Evolutionary conservation across 2,113 vertebrate genomes (phyloP).

Genomic region (Neolamprologus kungweensis): DNA sequence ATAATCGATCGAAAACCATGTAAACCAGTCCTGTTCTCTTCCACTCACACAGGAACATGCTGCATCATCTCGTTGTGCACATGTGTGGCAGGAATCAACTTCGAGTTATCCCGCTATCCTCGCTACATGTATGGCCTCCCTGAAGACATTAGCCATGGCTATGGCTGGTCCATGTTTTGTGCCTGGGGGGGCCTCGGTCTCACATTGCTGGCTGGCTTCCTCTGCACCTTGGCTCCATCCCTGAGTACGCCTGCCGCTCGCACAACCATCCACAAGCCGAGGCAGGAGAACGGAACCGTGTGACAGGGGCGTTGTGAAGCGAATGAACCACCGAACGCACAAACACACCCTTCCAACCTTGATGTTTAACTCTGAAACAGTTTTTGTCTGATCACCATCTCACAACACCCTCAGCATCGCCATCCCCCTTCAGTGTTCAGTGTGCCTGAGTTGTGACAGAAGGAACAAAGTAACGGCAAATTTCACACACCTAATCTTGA

Average conservation of each 20-base stretch:
- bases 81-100: constrained; percentile 91
- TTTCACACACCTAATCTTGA: constrained; percentile 29
- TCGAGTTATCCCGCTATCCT: constrained; percentile 89
- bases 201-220: constrained; percentile 88
- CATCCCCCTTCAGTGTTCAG: constrained; percentile 46
- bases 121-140: constrained; percentile 88
- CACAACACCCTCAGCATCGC: constrained; percentile 34
- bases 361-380: constrained; percentile 52
- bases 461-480: constrained; percentile 33
- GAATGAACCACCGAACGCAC: constrained; percentile 33
- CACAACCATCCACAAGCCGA: constrained; percentile 81
- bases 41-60: constrained; percentile 79
- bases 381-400: constrained; percentile 52
- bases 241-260: constrained; percentile 75
- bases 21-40: constrained; percentile 2
- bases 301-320: constrained; percentile 61
- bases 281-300: constrained; percentile 90
- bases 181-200: constrained; percentile 92
- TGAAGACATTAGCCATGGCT: constrained; percentile 93
- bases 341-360: constrained; percentile 37
- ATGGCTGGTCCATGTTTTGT: constrained; percentile 97
- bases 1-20: neutral
- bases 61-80: constrained; percentile 94
- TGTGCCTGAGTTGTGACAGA: constrained; percentile 52
- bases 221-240: constrained; percentile 88